These are phyloP conservation scores for Tetragonisca angustula DNA, from an alignment of 2,888 invertebrate species.

Conservation along the genomic window DNA sequence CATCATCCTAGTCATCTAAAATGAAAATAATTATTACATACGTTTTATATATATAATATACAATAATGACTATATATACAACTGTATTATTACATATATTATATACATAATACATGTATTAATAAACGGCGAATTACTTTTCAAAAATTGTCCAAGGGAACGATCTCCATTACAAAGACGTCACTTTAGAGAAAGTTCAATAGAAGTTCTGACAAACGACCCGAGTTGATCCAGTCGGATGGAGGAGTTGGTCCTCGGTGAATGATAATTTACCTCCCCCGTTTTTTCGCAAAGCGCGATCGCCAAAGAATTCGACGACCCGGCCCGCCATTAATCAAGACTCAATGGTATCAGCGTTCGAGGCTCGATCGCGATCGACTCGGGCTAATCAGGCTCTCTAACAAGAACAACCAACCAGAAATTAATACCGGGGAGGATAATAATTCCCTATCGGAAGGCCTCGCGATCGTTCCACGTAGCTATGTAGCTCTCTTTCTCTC, in stretches of 20 bases:
- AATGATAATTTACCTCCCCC: constrained; percentile 5
- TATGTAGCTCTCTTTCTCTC: constrained; percentile 10
- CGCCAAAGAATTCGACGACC: constrained; percentile 7
- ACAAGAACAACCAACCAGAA: constrained; percentile 39
- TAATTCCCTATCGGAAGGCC: constrained; percentile 17
- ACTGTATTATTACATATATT: no score
- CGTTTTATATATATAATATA: no score
- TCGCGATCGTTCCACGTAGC: constrained; percentile 20
- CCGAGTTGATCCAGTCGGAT: not conserved
- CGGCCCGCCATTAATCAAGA: constrained; percentile 28
- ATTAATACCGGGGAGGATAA: constrained; percentile 39
- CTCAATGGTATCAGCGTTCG: constrained; percentile 12
- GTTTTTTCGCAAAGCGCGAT: constrained; percentile 8
- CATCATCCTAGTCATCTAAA: no score
- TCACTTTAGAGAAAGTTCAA: not conserved
- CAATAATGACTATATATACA: no score
- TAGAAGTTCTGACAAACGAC: not conserved
- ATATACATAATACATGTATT: no score
- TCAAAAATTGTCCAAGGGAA: no score
- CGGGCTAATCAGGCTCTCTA: constrained; percentile 38
- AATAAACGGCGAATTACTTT: no score
- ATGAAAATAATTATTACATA: no score
- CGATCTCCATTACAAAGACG: not conserved
- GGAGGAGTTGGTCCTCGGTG: not conserved
- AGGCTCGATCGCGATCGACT: constrained; percentile 23